Conservation (phyloP, 2,113 vertebrate genomes). For the Oenanthe oenanthe region DNA sequence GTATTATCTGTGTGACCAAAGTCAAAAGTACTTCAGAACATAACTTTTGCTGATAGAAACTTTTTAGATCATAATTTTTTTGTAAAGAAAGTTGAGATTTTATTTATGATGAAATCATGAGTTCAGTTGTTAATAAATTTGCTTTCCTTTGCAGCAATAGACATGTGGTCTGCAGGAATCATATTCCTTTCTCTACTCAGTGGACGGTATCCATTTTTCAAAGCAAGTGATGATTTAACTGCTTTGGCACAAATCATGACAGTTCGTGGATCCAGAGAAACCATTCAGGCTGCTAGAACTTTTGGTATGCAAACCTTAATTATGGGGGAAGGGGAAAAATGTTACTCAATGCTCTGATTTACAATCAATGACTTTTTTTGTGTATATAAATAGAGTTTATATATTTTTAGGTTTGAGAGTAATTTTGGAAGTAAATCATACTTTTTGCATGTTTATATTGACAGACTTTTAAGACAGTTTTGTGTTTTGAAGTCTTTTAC, state of each 20-base stretch:
- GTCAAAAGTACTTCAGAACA: background rate
- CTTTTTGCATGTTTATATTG: background rate
- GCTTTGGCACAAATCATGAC: slow-evolving; percentile 97
- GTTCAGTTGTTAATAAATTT: slow-evolving; percentile 9
- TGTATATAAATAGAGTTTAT: background rate
- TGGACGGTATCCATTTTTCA: slow-evolving; percentile 96
- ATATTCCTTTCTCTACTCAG: slow-evolving; percentile 95
- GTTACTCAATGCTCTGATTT: background rate
- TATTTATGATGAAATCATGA: background rate
- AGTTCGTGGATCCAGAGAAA: slow-evolving; percentile 93
- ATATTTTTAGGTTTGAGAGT: background rate
- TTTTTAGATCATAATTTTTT: background rate
- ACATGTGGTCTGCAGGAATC: slow-evolving; percentile 96
- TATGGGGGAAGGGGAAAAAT: slow-evolving; percentile 17
- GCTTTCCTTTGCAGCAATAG: slow-evolving; percentile 86
- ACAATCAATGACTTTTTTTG: background rate
- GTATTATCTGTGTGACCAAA: background rate
- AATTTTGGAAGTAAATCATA: background rate
- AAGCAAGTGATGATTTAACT: slow-evolving; percentile 94
- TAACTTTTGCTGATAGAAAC: background rate
- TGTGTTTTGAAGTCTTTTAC: background rate
- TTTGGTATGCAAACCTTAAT: slow-evolving; percentile 83
- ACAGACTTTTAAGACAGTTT: background rate
- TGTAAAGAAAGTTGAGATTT: background rate
- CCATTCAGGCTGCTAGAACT: slow-evolving; percentile 87